phyloP scores from a whole-genome alignment of 2,113 vertebrate genomes.

The Stegostoma tigrinum region DNA sequence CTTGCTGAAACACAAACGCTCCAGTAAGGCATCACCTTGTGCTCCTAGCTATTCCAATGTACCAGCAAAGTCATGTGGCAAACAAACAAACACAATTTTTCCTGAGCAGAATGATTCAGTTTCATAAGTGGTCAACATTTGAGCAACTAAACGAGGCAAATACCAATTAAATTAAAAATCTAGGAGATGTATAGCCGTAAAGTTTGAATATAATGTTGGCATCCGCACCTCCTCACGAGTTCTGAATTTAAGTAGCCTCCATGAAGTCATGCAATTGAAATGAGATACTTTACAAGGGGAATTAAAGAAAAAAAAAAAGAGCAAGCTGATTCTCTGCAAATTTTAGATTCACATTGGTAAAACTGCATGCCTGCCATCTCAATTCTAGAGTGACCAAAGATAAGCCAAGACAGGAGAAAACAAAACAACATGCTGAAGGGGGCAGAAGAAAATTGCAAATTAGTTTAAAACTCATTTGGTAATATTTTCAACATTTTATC shows the following conservation, averaged over 20 bases:
- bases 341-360: too few relatives aligned
- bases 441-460: too few relatives aligned
- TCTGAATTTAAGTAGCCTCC: not conserved
- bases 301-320: too few relatives aligned
- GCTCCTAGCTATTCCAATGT: not conserved
- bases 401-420: not conserved
- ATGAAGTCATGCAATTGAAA: not conserved
- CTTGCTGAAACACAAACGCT: not conserved
- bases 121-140: not conserved
- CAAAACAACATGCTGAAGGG: too few relatives aligned
- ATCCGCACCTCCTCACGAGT: not conserved
- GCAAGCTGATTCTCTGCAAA: too few relatives aligned
- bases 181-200: not conserved
- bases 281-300: not conserved
- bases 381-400: too few relatives aligned
- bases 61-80: not conserved
- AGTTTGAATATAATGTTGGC: not conserved
- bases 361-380: too few relatives aligned
- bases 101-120: not conserved
- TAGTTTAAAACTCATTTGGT: not conserved
- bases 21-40: not conserved
- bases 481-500: not conserved
- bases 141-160: too few relatives aligned
- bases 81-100: not conserved
- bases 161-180: not conserved